phyloP scores from a whole-genome alignment of 2,888 invertebrate genomes.

The Ametastegia equiseti region DNA sequence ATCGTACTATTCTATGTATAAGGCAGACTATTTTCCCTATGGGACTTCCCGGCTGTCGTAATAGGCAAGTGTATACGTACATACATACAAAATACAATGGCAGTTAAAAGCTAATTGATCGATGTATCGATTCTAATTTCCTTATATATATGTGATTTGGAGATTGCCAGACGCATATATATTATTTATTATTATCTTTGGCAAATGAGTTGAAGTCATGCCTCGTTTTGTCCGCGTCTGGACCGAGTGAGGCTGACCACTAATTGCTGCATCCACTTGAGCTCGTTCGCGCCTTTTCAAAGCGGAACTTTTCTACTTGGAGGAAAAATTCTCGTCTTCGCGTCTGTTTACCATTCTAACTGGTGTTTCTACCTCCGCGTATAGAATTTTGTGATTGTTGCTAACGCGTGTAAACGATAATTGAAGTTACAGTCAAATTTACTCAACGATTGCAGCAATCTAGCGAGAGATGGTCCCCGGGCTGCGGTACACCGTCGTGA shows the following conservation, averaged over 20 bases:
- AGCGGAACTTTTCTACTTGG: neutral
- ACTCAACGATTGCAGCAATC: neutral
- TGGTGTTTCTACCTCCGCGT: neutral
- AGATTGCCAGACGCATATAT: neutral
- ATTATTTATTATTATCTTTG: neutral
- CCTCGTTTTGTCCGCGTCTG: neutral
- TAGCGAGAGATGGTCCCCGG: neutral
- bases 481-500: neutral
- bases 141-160: neutral
- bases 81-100: too few species aligned
- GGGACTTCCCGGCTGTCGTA: too few species aligned
- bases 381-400: neutral
- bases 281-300: neutral
- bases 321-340: neutral
- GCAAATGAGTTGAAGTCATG: neutral
- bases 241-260: neutral
- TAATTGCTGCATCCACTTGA: neutral
- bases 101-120: neutral
- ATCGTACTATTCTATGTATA: neutral
- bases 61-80: too few species aligned
- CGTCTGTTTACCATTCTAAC: neutral
- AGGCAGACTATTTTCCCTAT: neutral
- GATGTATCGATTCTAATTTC: neutral
- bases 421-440: neutral
- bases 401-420: neutral